Base-by-base conservation (phyloP, 2,113 vertebrate genomes). In the Heterochromis multidens region DNA sequence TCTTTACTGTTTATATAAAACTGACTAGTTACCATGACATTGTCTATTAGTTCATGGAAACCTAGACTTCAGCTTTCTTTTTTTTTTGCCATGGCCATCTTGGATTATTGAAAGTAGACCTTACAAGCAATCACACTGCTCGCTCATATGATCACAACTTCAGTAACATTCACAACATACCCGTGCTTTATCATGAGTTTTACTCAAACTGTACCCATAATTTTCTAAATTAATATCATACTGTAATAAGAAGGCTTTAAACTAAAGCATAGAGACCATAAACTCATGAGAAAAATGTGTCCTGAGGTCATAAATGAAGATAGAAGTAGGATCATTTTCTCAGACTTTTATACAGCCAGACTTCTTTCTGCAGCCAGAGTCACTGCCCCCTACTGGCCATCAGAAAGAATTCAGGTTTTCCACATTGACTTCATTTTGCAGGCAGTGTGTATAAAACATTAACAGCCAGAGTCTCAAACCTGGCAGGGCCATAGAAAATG, bases 191-290 rank as follows among this genome's bases (percentile, higher is more conserved):
- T 14, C 27, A 52, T 31, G 16, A 52, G 9, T 72, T 72, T 49
- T 25, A 13, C 25, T 52, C 67, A 72, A 29, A 6, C 43, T 13
- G 17, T 49, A 16, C 25, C 25, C 25, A 7, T 49, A 4, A 21
- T 52, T 49, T 0, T 31, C 17, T 1, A 31, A 52, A 17, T 8
- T 19, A 43, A 46, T 70, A 70, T 19, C 4, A 3, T 70, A 43
- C 35, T 0, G 35, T 67, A 0, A 13, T 25, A 0, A 11, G 37
- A 70, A 43, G 14, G 25, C 40, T 70, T 70, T 27, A 12, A 70
- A 29, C 23, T 19, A 25, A 72, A 52, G 25, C 25, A 52, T 17
- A 0, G 43, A 74, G 25, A 52, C 0, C 43, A 0, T 13, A 21
- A 74, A 31, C 43, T 13, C 0, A 52, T 52, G 19, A 72, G 67